Evolutionary conservation across 2,113 vertebrate genomes (phyloP).

Genomic region (Pantherophis guttatus): DNA sequence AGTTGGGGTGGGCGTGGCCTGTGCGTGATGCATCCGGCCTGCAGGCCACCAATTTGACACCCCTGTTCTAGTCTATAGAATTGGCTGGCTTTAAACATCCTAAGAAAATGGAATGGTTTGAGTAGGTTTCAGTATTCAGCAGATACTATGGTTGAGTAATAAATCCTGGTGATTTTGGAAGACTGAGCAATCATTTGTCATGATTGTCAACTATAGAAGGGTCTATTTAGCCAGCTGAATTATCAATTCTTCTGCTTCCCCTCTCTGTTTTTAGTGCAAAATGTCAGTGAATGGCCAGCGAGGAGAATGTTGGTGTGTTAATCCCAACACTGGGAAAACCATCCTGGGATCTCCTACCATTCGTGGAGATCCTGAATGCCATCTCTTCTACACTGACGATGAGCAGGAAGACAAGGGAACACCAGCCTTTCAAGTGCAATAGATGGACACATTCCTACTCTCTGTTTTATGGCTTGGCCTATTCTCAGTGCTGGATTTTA

Average conservation of each 20-base stretch:
- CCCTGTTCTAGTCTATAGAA: neutral
- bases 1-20: no score
- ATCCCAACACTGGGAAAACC: constrained; percentile 85
- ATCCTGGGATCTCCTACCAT: constrained; percentile 83
- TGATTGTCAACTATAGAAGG: neutral
- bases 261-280: constrained; percentile 82
- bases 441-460: constrained; percentile 46
- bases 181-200: neutral
- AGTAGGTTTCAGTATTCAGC: neutral
- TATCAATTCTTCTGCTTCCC: neutral
- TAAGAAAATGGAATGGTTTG: neutral
- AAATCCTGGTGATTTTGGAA: neutral
- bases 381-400: constrained; percentile 79
- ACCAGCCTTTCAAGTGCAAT: constrained; percentile 63
- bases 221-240: neutral
- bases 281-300: constrained; percentile 93
- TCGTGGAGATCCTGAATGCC: constrained; percentile 91
- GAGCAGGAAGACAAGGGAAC: constrained; percentile 79
- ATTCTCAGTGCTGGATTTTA: constrained; percentile 59
- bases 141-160: neutral
- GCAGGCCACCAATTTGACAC: no score
- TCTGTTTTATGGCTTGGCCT: constrained; percentile 40
- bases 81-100: neutral
- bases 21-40: no score
- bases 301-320: constrained; percentile 96